Evolutionary conservation across 2,888 invertebrate species (phyloP), one percentile per base, ranked within the genome.

Genomic region (Xanthorhoe designata): DNA sequence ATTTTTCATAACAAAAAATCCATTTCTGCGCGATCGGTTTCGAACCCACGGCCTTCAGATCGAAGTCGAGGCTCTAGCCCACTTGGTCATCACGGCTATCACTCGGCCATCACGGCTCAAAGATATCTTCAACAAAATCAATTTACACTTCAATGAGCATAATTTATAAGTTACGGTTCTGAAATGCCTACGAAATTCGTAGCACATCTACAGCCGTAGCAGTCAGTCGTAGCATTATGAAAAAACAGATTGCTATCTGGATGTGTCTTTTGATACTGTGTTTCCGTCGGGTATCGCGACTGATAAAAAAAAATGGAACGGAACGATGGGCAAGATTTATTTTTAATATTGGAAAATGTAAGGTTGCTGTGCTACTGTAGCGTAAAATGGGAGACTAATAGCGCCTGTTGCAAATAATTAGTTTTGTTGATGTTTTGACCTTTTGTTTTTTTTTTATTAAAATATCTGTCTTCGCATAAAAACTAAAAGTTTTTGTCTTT

Each of bases 321-420:
- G 32, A 55, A 42, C 60, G 61, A 54, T 50, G 47, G 53, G 15
- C 51, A 60, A 57, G 54, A 45, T 53, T 67, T 71, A 68, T 74
- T 72, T 73, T 71, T 70, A 75, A 70, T 74, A 73, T 71, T 70
- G 70, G 67, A 68, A 70, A 73, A 70, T 38, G 18, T 38, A 50
- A 52, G 42, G 50, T 56, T 59, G 50, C 50, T 53, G 52, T 59
- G 50, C 50, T 53, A 55, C 56, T 63, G 66, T 60, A 51, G 52
- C 64, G 38, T 68, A 56, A 65, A 68, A 72, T 68, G 58, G n/a
- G 63, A 68, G 24, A 64, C 60, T 56, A 47, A 64, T 64, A 61
- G 29, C 19, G 58, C 2, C 51, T 24, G 47, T 55, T 47, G 38
- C 15, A 55, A 18, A 7, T 45, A 6, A 45, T 45, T 45, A 2